phyloP scores from a whole-genome alignment of 2,888 invertebrate genomes.

The Caenorhabditis sp. region DNA sequence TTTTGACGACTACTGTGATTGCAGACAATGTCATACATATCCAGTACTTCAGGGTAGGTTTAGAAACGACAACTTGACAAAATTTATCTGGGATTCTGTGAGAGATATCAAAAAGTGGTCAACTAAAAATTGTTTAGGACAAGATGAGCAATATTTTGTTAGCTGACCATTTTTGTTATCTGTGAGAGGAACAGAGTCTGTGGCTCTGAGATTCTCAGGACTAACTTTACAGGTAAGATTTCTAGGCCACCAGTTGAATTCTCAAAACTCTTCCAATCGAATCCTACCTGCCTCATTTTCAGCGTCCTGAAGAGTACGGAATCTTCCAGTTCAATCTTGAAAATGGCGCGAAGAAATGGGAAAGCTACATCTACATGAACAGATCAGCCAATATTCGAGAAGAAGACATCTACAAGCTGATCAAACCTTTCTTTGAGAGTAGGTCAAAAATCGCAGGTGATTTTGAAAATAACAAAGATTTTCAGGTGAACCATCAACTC shows the following conservation, averaged over 20 bases:
- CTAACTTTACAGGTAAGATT: too few species aligned
- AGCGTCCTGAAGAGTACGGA: constrained; percentile 61
- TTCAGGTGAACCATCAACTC: constrained; percentile 41
- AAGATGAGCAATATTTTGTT: too few species aligned
- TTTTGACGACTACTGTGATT: neutral
- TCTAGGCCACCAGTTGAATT: too few species aligned
- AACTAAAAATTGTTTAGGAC: too few species aligned
- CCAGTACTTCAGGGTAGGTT: constrained; percentile 57
- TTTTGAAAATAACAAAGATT: neutral
- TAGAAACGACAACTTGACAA: neutral
- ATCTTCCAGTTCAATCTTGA: constrained; percentile 37
- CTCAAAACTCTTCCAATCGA: too few species aligned
- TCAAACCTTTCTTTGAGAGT: constrained; percentile 61
- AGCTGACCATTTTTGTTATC: too few species aligned
- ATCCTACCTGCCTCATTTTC: too few species aligned
- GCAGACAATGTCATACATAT: constrained; percentile 43
- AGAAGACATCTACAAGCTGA: constrained; percentile 51
- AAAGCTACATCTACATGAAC: constrained; percentile 60
- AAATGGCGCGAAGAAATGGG: constrained; percentile 47
- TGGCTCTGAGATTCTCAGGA: too few species aligned
- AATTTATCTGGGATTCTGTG: too few species aligned
- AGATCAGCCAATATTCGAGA: constrained; percentile 49
- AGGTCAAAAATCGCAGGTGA: neutral
- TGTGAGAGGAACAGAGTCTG: too few species aligned
- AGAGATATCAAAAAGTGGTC: too few species aligned